A percentile compares a stretch with the other conserved stretches of the same genome.
phyloP scores from a whole-genome alignment of 2,888 invertebrate species.

The Sminthurinus aureus region DNA sequence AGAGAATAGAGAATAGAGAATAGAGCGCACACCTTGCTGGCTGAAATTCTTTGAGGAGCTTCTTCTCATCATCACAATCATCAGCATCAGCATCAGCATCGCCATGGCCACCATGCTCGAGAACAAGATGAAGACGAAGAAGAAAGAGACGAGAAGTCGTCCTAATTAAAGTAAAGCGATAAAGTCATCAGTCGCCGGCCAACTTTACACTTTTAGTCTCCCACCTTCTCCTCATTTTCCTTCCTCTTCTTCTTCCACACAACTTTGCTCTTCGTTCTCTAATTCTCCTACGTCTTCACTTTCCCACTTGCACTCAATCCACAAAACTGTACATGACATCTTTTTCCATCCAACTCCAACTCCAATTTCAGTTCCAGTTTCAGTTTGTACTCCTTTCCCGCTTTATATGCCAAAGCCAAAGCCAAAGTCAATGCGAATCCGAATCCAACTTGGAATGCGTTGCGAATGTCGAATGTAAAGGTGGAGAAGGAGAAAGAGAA shows the following conservation, averaged over 20 bases:
- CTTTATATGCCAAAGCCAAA: neutral
- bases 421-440: neutral
- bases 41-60: no score
- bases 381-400: no score
- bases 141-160: constrained; percentile 19
- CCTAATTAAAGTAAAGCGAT: constrained; percentile 41
- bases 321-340: neutral
- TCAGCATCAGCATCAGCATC: no score
- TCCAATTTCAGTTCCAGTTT: no score
- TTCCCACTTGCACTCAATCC: neutral
- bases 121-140: neutral
- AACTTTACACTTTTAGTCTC: constrained; percentile 17
- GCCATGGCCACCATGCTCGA: no score
- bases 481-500: neutral
- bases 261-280: neutral
- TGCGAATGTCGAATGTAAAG: neutral
- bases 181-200: constrained; percentile 37
- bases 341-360: neutral
- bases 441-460: no score
- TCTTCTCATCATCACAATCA: no score
- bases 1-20: neutral
- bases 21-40: no score
- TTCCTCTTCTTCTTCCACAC: neutral
- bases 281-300: constrained; percentile 20
- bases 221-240: neutral